Conservation (phyloP, 2,113 vertebrate genomes). For the Hydropotes inermis region DNA sequence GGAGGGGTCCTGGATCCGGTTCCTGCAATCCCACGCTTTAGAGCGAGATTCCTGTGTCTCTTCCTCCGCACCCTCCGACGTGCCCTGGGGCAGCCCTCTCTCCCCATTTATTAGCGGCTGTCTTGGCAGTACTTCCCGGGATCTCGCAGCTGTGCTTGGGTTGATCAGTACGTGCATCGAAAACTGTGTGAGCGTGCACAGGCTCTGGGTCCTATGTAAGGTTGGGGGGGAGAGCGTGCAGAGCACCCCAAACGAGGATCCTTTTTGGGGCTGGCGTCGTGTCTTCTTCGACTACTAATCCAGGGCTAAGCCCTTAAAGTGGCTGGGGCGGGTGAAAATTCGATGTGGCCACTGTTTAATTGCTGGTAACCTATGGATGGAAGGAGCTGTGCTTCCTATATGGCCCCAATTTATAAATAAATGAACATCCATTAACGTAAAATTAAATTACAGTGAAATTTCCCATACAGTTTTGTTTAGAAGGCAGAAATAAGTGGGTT, state of each 20-base stretch:
- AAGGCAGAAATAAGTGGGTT: constrained; percentile 60
- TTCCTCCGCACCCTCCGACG: neutral
- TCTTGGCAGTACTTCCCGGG: constrained; percentile 32
- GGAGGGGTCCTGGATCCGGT: neutral
- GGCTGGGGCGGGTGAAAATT: neutral
- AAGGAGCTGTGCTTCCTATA: constrained; percentile 56
- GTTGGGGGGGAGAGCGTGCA: neutral
- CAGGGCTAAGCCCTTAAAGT: accelerated
- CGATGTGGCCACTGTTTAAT: neutral
- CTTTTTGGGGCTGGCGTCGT: neutral
- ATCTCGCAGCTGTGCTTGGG: constrained; percentile 14
- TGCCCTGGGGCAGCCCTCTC: neutral
- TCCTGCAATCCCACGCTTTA: neutral
- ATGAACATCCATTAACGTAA: constrained; percentile 68
- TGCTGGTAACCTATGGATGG: constrained; percentile 60
- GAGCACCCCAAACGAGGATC: neutral
- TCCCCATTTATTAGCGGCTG: neutral
- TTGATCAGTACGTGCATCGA: neutral
- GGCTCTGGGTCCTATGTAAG: neutral
- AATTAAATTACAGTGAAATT: constrained; percentile 65
- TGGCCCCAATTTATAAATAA: constrained; percentile 74
- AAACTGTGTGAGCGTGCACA: neutral
- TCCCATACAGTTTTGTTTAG: constrained; percentile 64
- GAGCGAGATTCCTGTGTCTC: neutral
- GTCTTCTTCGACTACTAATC: neutral